These are phyloP conservation scores for Hypomecis punctinalis DNA, from an alignment of 2,888 invertebrate species.

Conservation along the genomic window DNA sequence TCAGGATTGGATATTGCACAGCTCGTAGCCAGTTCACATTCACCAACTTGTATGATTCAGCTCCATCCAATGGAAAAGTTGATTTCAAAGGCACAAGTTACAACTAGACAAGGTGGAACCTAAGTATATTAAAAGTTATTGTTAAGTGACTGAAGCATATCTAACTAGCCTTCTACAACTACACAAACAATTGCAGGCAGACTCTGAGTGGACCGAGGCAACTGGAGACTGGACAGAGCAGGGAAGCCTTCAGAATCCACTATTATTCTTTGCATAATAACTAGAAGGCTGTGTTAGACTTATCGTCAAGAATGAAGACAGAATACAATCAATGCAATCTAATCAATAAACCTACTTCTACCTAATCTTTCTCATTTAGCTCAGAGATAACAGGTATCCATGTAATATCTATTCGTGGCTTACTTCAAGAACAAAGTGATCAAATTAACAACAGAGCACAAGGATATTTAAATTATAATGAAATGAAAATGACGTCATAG, in stretches of 20 bases:
- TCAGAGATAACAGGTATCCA: constrained; percentile 2
- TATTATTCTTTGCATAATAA: background rate
- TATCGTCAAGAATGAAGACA: background rate
- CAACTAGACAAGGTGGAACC: background rate
- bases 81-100: background rate
- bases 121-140: too few relatives aligned
- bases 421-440: background rate
- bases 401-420: background rate
- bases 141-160: too few relatives aligned
- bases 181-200: too few relatives aligned
- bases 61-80: too few relatives aligned
- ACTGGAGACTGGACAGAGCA: too few relatives aligned
- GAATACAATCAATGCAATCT: constrained; percentile 1
- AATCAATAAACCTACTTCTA: constrained; percentile 41
- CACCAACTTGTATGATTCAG: too few relatives aligned
- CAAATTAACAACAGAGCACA: constrained; percentile 19
- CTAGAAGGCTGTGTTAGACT: background rate
- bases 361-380: constrained; percentile 21
- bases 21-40: too few relatives aligned
- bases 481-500: constrained; percentile 56
- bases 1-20: too few relatives aligned
- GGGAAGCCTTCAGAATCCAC: background rate
- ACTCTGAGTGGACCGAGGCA: too few relatives aligned
- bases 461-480: constrained; percentile 45
- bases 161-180: too few relatives aligned